These are phyloP conservation scores for Pararge aegeria DNA, from an alignment of 1,140 invertebrate genomes.

Conservation along the genomic window DNA sequence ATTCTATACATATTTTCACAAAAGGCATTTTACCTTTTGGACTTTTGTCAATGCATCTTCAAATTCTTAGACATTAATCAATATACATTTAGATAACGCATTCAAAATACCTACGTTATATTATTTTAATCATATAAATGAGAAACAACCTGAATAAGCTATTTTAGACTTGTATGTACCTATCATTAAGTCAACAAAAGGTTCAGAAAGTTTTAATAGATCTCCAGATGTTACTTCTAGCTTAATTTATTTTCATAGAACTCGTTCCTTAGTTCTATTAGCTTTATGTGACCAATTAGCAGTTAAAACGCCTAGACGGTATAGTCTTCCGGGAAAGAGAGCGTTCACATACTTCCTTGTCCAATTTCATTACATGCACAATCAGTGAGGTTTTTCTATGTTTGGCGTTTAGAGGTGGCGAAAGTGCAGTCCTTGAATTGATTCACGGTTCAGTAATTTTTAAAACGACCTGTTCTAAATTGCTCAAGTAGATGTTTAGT, in stretches of 20 bases:
- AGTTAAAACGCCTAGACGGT: constrained; percentile 20
- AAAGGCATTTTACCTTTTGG: constrained; percentile 5
- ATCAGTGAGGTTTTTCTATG: not conserved
- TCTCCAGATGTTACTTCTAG: constrained; percentile 5
- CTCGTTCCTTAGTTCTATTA: constrained; percentile 20
- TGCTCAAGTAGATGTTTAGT: no score
- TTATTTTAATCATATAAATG: no score
- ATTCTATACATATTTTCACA: constrained; percentile 12
- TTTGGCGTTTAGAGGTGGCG: not conserved
- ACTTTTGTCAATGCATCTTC: constrained; percentile 14
- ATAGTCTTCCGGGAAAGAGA: constrained; percentile 13
- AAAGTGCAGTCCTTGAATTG: not conserved
- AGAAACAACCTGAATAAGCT: no score
- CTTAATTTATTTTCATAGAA: constrained; percentile 18
- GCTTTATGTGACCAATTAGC: constrained; percentile 28
- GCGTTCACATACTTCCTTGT: constrained; percentile 13
- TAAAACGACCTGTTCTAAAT: not conserved
- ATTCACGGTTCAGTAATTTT: not conserved
- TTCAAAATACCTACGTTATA: not conserved
- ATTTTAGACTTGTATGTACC: no score
- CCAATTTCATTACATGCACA: constrained; percentile 2
- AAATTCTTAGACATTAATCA: constrained; percentile 21
- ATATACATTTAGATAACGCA: constrained; percentile 11
- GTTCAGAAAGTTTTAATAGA: constrained; percentile 14
- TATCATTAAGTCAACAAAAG: not conserved